Percentiles rank a stretch among this genome's conserved stretches.
These are phyloP conservation scores for Chauna torquata DNA, from an alignment of 2,113 vertebrate species.

Conservation along the genomic window DNA sequence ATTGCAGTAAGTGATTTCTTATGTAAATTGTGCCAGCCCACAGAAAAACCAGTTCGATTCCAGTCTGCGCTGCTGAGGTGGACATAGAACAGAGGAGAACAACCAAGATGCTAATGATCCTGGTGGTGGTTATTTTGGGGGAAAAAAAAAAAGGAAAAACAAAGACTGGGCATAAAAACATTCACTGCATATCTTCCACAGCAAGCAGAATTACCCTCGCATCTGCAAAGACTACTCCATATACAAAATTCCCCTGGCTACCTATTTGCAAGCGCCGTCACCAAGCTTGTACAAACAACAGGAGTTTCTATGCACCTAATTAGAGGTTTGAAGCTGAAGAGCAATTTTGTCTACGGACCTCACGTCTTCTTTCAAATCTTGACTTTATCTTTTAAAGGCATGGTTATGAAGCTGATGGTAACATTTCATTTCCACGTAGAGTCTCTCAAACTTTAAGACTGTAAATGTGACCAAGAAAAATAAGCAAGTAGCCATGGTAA, in stretches of 20 bases:
- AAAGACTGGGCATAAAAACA: not conserved
- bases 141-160: not conserved
- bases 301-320: not conserved
- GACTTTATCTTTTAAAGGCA: not conserved
- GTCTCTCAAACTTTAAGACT: not conserved
- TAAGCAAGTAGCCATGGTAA: not conserved
- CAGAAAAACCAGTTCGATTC: constrained; percentile 51
- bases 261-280: not conserved
- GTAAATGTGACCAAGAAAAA: fast-evolving
- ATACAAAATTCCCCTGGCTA: not conserved
- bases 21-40: not conserved
- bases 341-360: not conserved
- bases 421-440: fast-evolving
- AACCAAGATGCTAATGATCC: not conserved
- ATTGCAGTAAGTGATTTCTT: not conserved
- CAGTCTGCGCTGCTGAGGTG: not conserved
- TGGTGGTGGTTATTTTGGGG: too few species aligned
- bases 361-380: not conserved
- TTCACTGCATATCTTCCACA: not conserved
- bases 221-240: not conserved
- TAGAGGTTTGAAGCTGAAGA: not conserved
- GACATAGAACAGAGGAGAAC: not conserved
- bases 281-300: not conserved
- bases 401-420: not conserved
- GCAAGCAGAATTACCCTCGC: not conserved